These are phyloP conservation scores for Siniperca scherzeri DNA, from an alignment of 2,797 vertebrate species.

Conservation along the genomic window DNA sequence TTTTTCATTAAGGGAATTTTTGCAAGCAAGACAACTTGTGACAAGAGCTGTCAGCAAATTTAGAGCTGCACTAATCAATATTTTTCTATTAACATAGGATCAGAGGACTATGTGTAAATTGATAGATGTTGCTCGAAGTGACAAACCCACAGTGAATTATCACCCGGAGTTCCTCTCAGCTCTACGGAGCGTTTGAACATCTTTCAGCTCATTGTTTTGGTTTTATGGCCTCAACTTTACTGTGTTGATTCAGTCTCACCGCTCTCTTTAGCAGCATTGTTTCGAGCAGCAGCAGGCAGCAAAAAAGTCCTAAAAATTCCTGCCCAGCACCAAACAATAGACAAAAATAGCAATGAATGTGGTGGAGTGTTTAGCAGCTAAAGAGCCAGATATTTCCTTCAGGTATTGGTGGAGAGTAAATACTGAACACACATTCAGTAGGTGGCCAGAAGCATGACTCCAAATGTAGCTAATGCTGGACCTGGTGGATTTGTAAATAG, in stretches of 20 bases:
- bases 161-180: background rate
- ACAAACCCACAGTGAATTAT: background rate
- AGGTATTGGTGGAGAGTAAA: background rate
- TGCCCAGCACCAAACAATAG: background rate
- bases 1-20: conserved; percentile 1
- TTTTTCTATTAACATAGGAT: background rate
- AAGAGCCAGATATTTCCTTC: background rate
- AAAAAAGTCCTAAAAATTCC: background rate
- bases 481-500: background rate
- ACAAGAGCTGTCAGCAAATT: conserved; percentile 12
- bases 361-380: background rate
- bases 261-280: background rate
- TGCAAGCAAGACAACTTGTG: background rate
- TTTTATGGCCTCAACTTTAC: background rate
- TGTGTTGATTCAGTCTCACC: background rate
- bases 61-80: conserved; percentile 20
- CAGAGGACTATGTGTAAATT: background rate
- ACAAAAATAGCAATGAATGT: background rate
- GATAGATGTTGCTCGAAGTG: background rate
- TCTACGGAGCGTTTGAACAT: too few relatives aligned
- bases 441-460: background rate
- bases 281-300: background rate
- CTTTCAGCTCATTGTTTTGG: background rate
- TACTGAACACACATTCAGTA: background rate
- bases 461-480: background rate